Evolutionary conservation across 2,888 invertebrate genomes (phyloP), one percentile per base, ranked within the genome.

Genomic region (Desoria tigrina): DNA sequence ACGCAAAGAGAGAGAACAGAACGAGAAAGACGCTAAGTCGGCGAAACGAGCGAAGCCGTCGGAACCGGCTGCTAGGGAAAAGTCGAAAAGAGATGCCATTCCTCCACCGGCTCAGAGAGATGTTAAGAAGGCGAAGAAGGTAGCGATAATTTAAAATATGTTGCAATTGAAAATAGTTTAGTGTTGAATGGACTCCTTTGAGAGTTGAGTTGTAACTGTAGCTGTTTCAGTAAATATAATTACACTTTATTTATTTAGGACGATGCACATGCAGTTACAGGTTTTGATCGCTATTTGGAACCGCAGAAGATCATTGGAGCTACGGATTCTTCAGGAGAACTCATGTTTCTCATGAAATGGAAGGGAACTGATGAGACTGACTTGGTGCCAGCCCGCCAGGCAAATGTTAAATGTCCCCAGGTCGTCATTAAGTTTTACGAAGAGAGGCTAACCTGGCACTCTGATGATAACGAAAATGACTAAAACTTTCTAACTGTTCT

Each of bases 281-380:
- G 92, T 0, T 93, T 93, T 79, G 92, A 92, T 75, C 83, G 91
- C 61, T 89, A 89, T 1, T 79, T 92, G 26, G 89, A 90, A 75
- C 90, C 93, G 1, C 92, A 93, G 73, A 89, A 90, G 80, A 92
- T 94, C 68, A 88, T 94, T 75, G 94, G 96, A 58, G 95, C 95
- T 2, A 95, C 95, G 37, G 94, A 96, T 80, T 91, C 92, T 68
- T 90, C 90, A 71, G 94, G 94, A 0, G 91, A 92, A 79, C 82
- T 94, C 1, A 92, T 94, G 90, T 96, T 96, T 80, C 83, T 97
- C 37, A 90, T 97, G 82, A 96, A 96, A 81, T 97, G 95, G 95
- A 88, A 81, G 78, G 83, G 70, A 28, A 81, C 81, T 66, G 83
- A 84, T 71, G 84, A 84, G 76, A 83, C 83, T 2, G 83, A 84